A percentile compares a stretch with the other conserved stretches of the same genome.
Conservation (phyloP, 2,113 vertebrate genomes). For the Coptodon bakossiorum region DNA sequence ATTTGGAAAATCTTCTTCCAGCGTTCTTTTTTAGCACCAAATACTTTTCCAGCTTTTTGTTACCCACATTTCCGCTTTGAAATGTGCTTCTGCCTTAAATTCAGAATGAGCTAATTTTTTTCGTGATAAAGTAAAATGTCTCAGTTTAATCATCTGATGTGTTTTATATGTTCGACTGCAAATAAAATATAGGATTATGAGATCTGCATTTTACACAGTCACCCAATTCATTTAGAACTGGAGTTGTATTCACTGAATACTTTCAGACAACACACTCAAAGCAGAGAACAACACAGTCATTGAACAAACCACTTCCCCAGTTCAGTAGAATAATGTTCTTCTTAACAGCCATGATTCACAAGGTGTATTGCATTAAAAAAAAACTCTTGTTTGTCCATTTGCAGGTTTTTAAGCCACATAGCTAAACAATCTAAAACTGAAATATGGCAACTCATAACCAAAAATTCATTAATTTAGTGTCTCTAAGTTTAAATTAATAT, state of each 20-base stretch:
- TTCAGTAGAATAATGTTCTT: not conserved
- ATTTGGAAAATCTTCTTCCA: not conserved
- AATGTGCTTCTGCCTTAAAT: not conserved
- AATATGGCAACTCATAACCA: not conserved
- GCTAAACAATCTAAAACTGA: not conserved
- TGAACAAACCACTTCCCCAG: not conserved
- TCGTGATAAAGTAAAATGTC: not conserved
- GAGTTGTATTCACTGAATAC: not conserved
- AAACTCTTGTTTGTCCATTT: not conserved
- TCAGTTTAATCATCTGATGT: not conserved
- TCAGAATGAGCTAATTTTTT: not conserved
- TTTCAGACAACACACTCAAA: not conserved
- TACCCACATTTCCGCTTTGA: not conserved
- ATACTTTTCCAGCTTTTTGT: not conserved
- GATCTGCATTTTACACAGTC: not conserved
- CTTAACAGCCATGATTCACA: not conserved
- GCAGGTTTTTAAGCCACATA: not conserved
- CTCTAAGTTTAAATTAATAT: not conserved
- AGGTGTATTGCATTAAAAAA: not conserved
- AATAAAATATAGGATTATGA: not conserved
- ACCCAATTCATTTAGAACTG: not conserved
- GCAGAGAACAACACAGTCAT: not conserved
- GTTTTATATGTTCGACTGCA: not conserved
- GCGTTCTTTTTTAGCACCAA: not conserved
- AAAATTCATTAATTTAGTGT: not conserved